phyloP scores from a whole-genome alignment of 2,797 vertebrate species.

The Erethizon dorsatum region DNA sequence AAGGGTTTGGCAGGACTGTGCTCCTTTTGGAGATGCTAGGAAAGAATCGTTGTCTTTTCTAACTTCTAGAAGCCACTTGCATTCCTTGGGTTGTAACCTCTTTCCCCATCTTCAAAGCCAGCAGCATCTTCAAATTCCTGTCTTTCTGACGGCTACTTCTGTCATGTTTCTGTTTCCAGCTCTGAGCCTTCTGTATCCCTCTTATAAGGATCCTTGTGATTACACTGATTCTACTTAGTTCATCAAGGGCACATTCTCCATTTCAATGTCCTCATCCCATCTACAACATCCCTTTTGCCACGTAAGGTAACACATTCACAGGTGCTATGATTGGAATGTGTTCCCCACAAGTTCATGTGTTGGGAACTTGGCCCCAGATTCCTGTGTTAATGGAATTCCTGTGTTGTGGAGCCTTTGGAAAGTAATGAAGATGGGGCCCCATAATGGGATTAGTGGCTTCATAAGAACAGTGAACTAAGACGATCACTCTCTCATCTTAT shows the following conservation, averaged over 20 bases:
- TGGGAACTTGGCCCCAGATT: background rate
- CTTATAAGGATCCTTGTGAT: background rate
- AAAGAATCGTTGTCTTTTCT: background rate
- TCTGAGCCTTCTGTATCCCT: background rate
- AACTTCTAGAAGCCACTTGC: background rate
- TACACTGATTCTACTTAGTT: background rate
- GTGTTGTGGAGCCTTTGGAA: background rate
- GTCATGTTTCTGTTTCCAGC: background rate
- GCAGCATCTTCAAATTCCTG: background rate
- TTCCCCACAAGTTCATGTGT: background rate
- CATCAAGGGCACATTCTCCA: background rate
- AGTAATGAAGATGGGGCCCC: background rate
- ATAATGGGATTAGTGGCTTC: background rate
- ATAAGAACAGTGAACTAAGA: background rate
- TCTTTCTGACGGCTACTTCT: background rate
- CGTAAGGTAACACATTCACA: background rate
- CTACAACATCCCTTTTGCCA: background rate
- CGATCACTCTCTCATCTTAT: background rate
- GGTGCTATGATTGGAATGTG: background rate
- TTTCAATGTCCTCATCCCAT: background rate
- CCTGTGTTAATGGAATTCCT: background rate
- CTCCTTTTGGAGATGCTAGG: background rate
- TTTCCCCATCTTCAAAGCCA: conserved; percentile 1
- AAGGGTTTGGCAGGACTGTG: background rate
- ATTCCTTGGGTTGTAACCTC: background rate